phyloP scores from a whole-genome alignment of 2,888 invertebrate species.

The Eupithecia exiguata region DNA sequence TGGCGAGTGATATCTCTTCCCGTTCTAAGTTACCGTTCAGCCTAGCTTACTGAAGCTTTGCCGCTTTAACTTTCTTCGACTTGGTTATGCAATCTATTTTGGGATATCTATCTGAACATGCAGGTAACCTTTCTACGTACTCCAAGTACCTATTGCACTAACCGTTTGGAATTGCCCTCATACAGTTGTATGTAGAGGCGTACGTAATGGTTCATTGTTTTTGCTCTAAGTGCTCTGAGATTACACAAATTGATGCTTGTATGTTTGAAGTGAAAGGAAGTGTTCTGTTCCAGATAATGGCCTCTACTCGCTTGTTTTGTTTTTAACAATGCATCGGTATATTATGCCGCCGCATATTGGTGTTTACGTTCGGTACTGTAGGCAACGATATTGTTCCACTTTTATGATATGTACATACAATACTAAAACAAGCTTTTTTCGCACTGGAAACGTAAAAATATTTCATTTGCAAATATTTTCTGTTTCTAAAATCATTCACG shows the following conservation, averaged over 20 bases:
- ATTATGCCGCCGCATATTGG: slow-evolving; percentile 39
- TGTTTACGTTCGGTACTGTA: not conserved
- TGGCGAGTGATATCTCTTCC: slow-evolving; percentile 57
- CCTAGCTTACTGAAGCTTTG: slow-evolving; percentile 46
- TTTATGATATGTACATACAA: slow-evolving; percentile 4
- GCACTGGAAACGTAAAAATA: not conserved
- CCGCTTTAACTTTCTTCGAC: slow-evolving; percentile 23
- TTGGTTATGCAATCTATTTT: not conserved
- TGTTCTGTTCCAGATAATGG: slow-evolving; percentile 64
- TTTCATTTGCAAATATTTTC: not conserved
- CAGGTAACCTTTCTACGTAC: slow-evolving; percentile 17
- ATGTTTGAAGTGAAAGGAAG: slow-evolving; percentile 73
- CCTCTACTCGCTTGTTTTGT: slow-evolving; percentile 57
- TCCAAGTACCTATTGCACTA: slow-evolving; percentile 17
- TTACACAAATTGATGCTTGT: slow-evolving; percentile 71
- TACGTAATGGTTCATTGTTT: slow-evolving; percentile 75
- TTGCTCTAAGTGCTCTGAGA: slow-evolving; percentile 68
- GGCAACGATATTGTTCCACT: slow-evolving; percentile 26
- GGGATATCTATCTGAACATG: not conserved
- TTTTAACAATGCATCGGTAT: slow-evolving; percentile 59
- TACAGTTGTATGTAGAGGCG: slow-evolving; percentile 47
- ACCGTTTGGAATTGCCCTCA: slow-evolving; percentile 29
- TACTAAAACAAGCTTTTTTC: not conserved
- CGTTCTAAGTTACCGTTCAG: slow-evolving; percentile 49
- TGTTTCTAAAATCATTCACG: not conserved